Base-by-base conservation (phyloP, 2,797 vertebrate species). In the Rhincodon typus region DNA sequence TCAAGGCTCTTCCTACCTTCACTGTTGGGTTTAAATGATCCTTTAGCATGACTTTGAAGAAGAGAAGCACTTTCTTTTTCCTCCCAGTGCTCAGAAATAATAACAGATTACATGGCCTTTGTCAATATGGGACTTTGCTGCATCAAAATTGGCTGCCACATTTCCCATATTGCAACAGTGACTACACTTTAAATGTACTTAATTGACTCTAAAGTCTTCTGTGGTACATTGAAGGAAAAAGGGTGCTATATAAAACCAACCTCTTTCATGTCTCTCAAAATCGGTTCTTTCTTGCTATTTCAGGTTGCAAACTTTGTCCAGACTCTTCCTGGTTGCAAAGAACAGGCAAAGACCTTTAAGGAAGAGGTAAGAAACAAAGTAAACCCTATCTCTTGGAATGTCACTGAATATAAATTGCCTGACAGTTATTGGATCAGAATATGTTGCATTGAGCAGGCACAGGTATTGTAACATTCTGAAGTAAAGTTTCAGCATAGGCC, bases 281-380 rank as follows among this genome's bases (percentile, higher is more conserved):
- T 42, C 6, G 5, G 34, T 84, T 96, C 62, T 94, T 50, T 96
- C 46, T 96, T 95, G 96, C 96, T 38, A 38, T 94, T 70, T 94
- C 96, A 99, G 99, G 99, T 99, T 96, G 98, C 98, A 38, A 97
- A 97, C 96, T 99, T 99, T 94, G 97, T 99, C 38, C 98, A 98
- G 96, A 98, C 98, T 94, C 97, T 99, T 1, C 98, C 98, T 2
- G 99, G 99, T 46, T 98, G 98, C 96, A 98, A 98, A 96, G 98
- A 98, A 0, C 98, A 98, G 96, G 98, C 98, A 0, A 98, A 98
- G 91, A 98, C 98, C 96, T 99, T 99, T 97, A 98, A 97, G 97
- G 98, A 98, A 17, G 98, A 99, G 98, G 98, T 99, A 97, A 98
- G 97, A 96, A 8, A 23, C 50, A 46, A 38, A 50, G 67, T 87